Conservation (phyloP, 2,113 vertebrate genomes). For the Gnathonemus echidnorhynchus region DNA sequence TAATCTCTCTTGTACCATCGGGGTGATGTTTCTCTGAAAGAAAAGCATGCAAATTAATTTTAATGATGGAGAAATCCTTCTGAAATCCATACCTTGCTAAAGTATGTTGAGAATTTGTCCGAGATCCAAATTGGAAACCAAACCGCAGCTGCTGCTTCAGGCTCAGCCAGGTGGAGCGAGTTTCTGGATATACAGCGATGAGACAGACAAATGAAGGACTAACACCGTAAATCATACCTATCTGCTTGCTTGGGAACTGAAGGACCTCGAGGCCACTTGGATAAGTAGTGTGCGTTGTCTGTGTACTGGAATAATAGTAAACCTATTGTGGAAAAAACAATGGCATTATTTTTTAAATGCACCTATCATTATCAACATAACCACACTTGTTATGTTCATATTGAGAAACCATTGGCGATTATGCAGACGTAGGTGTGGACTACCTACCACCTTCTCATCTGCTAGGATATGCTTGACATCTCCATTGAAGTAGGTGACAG, state of each 20-base stretch:
- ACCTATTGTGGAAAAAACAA: constrained; percentile 45
- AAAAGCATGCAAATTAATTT: background rate
- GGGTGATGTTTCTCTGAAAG: constrained; percentile 63
- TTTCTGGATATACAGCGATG: background rate
- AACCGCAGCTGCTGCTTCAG: background rate
- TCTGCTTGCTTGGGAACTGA: constrained; percentile 64
- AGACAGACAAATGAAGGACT: background rate
- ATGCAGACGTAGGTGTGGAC: background rate
- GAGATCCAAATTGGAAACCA: background rate
- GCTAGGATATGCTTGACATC: constrained; percentile 57
- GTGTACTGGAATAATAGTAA: constrained; percentile 58
- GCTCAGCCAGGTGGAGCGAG: background rate
- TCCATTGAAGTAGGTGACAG: constrained; percentile 53
- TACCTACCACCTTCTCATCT: constrained; percentile 55
- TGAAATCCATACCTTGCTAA: background rate
- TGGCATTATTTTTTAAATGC: background rate
- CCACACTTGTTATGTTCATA: background rate
- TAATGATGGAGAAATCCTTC: background rate
- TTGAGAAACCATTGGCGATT: background rate
- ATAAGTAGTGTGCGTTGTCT: constrained; percentile 54
- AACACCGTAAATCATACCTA: constrained; percentile 46
- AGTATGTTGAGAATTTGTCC: background rate
- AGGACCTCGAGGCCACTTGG: constrained; percentile 56
- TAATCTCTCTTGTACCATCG: constrained; percentile 55
- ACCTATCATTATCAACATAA: background rate